Evolutionary conservation across 2,113 vertebrate genomes (phyloP), one percentile per base, ranked within the genome.

Genomic region (Sorex fumeus): DNA sequence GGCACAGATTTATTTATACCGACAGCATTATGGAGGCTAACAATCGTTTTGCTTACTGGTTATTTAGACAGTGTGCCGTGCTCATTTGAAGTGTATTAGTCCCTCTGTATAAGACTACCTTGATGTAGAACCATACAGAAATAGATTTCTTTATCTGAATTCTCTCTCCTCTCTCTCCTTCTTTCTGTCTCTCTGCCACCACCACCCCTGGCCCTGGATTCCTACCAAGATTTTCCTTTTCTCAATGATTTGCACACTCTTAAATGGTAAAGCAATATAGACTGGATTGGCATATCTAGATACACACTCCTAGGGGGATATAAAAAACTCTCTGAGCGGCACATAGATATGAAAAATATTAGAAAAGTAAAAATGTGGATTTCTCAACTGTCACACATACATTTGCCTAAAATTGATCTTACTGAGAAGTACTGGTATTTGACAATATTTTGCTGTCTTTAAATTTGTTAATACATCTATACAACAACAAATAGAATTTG

Each of bases 331-430:
- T 87, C 60, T n/a, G 62, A 64, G 6, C 16, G 6, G 40, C 15
- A 34, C 34, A 34, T n/a, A 3, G 15, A 0, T 11, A 7, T 47
- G 25, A 57, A 3, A 87, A 43, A 40, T 70, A 78, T 88, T 71
- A 88, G 89, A 69, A 19, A 93, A 92, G 91, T 87, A 53, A 57
- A 40, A 90, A 25, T 80, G 50, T 83, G 67, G 43, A 74, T 82
- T 34, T 87, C 25, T 66, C 70, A 70, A 12, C 50, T n/a, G 91
- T 95, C 47, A 62, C 12, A 9, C 23, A 34, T 60, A 50, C 1
- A 50, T 91, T 84, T 87, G 27, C 40, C 83, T 80, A 84, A 91
- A 93, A 28, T 77, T 30, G 72, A 25, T 40, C 45, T 93, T 88
- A 40, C 34, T 84, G 62, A 72, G 30, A 69, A 87, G 67, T 12